Evolutionary conservation across 92 coral and sea anemone genomes (phyloP).

Genomic region (Hydrozoanthus gracilis): DNA sequence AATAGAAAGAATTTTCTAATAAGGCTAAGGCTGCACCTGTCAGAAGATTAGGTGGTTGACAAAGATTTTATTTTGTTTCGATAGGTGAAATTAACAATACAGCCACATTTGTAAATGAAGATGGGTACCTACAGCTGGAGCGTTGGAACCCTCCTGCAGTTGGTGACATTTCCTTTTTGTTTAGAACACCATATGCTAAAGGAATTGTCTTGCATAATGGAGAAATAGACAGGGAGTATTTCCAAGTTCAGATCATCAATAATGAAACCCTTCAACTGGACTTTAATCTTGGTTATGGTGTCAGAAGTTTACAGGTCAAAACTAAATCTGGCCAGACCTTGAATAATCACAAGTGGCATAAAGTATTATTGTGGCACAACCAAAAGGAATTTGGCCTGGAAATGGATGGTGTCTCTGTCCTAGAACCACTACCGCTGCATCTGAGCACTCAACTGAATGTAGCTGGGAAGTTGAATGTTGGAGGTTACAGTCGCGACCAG

Average conservation of each 20-base stretch:
- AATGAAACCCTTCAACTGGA: slow-evolving; percentile 64
- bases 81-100: slow-evolving; percentile 80
- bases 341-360: slow-evolving; percentile 76
- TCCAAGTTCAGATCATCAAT: slow-evolving; percentile 63
- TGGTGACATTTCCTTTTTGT: slow-evolving; percentile 75
- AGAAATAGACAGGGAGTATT: slow-evolving; percentile 62
- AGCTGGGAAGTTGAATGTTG: slow-evolving; percentile 63
- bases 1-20: too few relatives aligned
- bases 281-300: slow-evolving; percentile 75
- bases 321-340: slow-evolving; percentile 43
- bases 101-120: slow-evolving; percentile 85
- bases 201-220: slow-evolving; percentile 82
- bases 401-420: slow-evolving; percentile 51
- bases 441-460: slow-evolving; percentile 68
- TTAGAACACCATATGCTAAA: slow-evolving; percentile 78
- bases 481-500: slow-evolving; percentile 65
- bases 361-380: slow-evolving; percentile 71
- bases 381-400: slow-evolving; percentile 74
- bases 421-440: slow-evolving; percentile 55
- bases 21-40: too few relatives aligned
- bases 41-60: too few relatives aligned
- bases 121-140: slow-evolving; percentile 64
- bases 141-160: slow-evolving; percentile 61
- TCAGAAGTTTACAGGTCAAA: slow-evolving; percentile 31
- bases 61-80: neutral